A percentile compares a stretch with the other conserved stretches of the same genome.
Evolutionary conservation across 2,113 vertebrate species (phyloP).

Genomic region (Athene noctua): DNA sequence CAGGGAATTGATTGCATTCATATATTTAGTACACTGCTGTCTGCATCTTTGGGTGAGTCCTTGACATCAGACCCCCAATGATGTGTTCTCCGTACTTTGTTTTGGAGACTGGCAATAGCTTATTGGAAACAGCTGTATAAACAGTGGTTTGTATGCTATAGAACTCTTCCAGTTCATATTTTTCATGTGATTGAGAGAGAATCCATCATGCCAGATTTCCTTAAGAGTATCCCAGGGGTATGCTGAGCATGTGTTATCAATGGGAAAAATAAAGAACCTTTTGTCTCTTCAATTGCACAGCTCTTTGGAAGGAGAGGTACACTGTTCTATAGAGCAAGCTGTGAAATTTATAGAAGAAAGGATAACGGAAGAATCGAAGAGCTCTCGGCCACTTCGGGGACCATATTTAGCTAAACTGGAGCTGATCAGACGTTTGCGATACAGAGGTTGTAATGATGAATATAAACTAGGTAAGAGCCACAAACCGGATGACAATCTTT

Average conservation of each 20-base stretch:
- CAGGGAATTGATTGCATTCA: not conserved
- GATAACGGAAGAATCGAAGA: constrained; percentile 82
- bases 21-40: not conserved
- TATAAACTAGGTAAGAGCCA: constrained; percentile 82
- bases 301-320: constrained; percentile 89
- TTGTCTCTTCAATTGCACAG: constrained; percentile 65
- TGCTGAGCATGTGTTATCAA: not conserved
- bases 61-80: not conserved
- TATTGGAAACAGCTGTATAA: not conserved
- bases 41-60: not conserved
- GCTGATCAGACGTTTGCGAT: constrained; percentile 84
- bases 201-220: not conserved
- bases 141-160: not conserved
- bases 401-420: constrained; percentile 91
- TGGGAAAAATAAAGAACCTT: not conserved
- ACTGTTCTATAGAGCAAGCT: constrained; percentile 84
- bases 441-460: constrained; percentile 81
- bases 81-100: not conserved
- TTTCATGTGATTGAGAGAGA: not conserved
- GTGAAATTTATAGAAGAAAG: constrained; percentile 89
- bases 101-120: not conserved
- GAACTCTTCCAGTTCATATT: not conserved
- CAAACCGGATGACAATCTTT: not conserved
- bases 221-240: not conserved
- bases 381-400: constrained; percentile 84